Evolutionary conservation across 2,113 vertebrate species (phyloP).

Genomic region (Rhineura floridana): DNA sequence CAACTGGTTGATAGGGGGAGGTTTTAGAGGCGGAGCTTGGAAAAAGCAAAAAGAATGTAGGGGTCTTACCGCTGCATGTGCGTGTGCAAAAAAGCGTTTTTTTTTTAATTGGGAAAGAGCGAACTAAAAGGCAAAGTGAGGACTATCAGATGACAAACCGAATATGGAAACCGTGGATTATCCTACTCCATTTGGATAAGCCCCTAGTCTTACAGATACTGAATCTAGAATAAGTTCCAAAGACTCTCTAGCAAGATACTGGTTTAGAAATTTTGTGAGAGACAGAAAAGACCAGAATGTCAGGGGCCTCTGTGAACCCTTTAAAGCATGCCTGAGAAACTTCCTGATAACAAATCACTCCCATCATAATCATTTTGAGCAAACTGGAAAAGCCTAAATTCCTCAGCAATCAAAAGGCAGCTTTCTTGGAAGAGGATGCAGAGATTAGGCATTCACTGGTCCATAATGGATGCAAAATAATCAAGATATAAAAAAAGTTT

Average conservation of each 20-base stretch:
- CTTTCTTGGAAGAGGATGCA: constrained; percentile 38
- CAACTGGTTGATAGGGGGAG: no score
- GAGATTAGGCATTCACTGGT: constrained; percentile 44
- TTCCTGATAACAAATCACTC: constrained; percentile 68
- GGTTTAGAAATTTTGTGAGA: constrained; percentile 48
- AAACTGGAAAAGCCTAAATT: constrained; percentile 49
- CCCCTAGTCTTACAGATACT: no score
- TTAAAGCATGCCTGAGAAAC: constrained; percentile 59
- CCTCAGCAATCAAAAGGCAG: constrained; percentile 46
- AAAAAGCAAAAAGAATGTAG: no score
- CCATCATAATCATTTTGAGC: neutral
- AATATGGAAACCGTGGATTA: no score
- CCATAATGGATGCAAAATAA: constrained; percentile 26
- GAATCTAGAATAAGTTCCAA: no score
- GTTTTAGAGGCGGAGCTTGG: no score
- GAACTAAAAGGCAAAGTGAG: no score
- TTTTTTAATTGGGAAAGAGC: no score
- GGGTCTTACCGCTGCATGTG: no score
- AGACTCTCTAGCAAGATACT: constrained; percentile 17
- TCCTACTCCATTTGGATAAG: no score
- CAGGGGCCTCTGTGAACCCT: constrained; percentile 43
- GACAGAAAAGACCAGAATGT: constrained; percentile 44
- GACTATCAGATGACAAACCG: no score
- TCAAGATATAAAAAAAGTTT: constrained; percentile 28
- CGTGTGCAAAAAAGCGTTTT: no score